Conservation (phyloP, 2,888 invertebrate genomes). For the Reticulitermes lucifugus region DNA sequence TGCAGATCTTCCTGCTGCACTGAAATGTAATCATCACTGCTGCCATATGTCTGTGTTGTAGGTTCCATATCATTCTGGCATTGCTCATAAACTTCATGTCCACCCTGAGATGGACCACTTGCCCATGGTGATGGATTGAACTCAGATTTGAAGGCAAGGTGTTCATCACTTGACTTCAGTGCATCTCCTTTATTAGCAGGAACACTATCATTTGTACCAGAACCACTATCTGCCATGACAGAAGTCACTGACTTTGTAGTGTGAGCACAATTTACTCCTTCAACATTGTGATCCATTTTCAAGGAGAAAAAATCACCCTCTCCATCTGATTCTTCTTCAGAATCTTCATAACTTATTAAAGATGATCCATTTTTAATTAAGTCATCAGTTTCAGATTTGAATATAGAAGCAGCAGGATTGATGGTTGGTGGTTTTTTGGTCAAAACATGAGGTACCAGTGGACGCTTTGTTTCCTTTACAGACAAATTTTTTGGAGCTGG, state of each 20-base stretch:
- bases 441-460: slow-evolving; percentile 52
- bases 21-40: slow-evolving; percentile 32
- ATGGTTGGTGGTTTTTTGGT: slow-evolving; percentile 48
- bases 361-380: slow-evolving; percentile 12
- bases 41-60: not conserved
- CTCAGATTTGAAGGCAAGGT: slow-evolving; percentile 21
- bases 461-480: slow-evolving; percentile 52
- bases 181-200: not conserved
- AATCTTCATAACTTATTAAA: slow-evolving; percentile 53
- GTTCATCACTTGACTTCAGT: slow-evolving; percentile 11
- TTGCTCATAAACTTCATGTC: not conserved
- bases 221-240: not conserved
- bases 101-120: not conserved
- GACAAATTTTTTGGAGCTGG: slow-evolving; percentile 73
- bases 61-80: not conserved
- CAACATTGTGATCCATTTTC: slow-evolving; percentile 12
- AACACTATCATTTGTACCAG: not conserved
- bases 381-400: slow-evolving; percentile 27
- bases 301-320: slow-evolving; percentile 54
- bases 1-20: slow-evolving; percentile 61
- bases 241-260: not conserved
- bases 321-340: slow-evolving; percentile 56
- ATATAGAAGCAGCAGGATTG: slow-evolving; percentile 13
- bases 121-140: slow-evolving; percentile 23
- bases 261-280: not conserved